These are phyloP conservation scores for Zaprionus taronus DNA, from an alignment of 1,140 invertebrate species.

Conservation along the genomic window DNA sequence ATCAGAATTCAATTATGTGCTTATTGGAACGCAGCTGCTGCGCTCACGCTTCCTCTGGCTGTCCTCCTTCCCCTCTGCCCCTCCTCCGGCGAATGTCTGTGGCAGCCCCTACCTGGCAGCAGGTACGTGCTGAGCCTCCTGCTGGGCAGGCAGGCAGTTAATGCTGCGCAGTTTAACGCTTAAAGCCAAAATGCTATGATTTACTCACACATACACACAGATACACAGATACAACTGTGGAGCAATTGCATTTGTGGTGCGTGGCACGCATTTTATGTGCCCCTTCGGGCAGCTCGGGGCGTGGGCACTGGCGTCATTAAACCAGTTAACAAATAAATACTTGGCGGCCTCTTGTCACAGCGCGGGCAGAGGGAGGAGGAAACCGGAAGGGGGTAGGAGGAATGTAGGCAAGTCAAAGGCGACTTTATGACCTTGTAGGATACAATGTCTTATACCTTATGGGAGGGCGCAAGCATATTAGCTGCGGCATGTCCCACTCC, in stretches of 20 bases:
- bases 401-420: not conserved
- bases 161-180: slow-evolving; percentile 77
- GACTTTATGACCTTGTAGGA: slow-evolving; percentile 13
- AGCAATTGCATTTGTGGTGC: slow-evolving; percentile 71
- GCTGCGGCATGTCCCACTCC: not conserved
- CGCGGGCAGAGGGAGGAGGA: not conserved
- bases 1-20: slow-evolving; percentile 84
- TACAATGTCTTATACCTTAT: not conserved
- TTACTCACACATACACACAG: slow-evolving; percentile 47
- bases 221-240: not conserved
- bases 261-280: slow-evolving; percentile 68
- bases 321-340: slow-evolving; percentile 82
- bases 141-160: slow-evolving; percentile 69
- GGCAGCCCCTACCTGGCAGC: slow-evolving; percentile 43
- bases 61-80: not conserved
- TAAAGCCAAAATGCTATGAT: slow-evolving; percentile 81
- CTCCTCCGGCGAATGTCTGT: not conserved
- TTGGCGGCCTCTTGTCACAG: slow-evolving; percentile 50
- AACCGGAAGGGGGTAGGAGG: not conserved
- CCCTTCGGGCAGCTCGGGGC: slow-evolving; percentile 29
- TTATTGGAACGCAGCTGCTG: slow-evolving; percentile 82
- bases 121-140: slow-evolving; percentile 11
- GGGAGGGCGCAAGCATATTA: not conserved
- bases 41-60: slow-evolving; percentile 21
- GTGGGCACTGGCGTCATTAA: slow-evolving; percentile 71